Evolutionary conservation across 1,140 invertebrate species (phyloP).

Genomic region (Pomacea maculata): DNA sequence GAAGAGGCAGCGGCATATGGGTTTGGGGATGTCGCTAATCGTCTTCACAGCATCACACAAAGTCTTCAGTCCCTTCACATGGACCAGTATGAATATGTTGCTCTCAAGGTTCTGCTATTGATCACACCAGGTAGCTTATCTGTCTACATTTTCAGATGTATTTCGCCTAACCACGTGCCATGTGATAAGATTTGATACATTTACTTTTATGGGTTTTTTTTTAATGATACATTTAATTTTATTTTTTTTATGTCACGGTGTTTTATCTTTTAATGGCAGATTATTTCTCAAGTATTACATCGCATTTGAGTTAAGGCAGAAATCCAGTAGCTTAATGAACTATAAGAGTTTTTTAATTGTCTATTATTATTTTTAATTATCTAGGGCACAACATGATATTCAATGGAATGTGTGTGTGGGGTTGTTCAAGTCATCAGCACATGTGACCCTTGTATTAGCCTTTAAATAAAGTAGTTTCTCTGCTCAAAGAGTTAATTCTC

Average conservation of each 20-base stretch:
- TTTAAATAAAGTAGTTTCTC: too few relatives aligned
- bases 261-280: too few relatives aligned
- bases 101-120: constrained; percentile 91
- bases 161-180: background rate
- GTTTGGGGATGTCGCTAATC: constrained; percentile 72
- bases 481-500: background rate
- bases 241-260: too few relatives aligned
- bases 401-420: too few relatives aligned
- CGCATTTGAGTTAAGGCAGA: too few relatives aligned
- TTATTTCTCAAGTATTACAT: too few relatives aligned
- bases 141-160: background rate
- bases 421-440: too few relatives aligned
- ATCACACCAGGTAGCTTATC: constrained; percentile 83
- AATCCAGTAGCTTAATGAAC: too few relatives aligned
- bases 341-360: too few relatives aligned
- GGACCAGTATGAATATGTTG: constrained; percentile 97
- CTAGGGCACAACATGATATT: too few relatives aligned
- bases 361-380: too few relatives aligned
- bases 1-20: constrained; percentile 78
- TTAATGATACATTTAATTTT: background rate
- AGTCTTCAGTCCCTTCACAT: constrained; percentile 87
- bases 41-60: constrained; percentile 94
- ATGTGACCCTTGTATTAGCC: too few relatives aligned
- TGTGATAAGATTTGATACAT: background rate
- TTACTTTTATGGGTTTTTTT: background rate